Conservation (phyloP, 2,888 invertebrate species). For the Tricholauxania praeusta region DNA sequence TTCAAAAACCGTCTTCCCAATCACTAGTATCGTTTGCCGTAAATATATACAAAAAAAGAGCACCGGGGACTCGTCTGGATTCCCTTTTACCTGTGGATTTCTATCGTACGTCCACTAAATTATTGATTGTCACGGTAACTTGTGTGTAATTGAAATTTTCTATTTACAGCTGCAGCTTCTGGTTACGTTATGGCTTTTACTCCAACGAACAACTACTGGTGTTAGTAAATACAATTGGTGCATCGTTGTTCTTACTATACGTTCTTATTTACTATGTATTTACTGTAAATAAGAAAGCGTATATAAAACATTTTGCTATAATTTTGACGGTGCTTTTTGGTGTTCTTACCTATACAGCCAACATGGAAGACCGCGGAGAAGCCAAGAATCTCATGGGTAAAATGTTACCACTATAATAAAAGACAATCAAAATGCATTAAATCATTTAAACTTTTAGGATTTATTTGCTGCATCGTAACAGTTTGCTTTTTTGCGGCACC, state of each 20-base stretch:
- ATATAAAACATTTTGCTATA: constrained; percentile 74
- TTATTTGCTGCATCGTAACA: constrained; percentile 79
- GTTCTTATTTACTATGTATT: constrained; percentile 78
- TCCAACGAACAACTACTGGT: constrained; percentile 80
- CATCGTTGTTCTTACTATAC: constrained; percentile 78
- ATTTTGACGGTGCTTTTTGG: constrained; percentile 71
- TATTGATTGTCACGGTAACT: not conserved
- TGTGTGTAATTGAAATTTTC: constrained; percentile 18
- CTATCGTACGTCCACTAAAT: constrained; percentile 74
- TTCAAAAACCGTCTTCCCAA: not conserved
- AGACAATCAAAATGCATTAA: not conserved
- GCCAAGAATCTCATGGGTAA: constrained; percentile 76
- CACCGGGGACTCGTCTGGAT: constrained; percentile 80
- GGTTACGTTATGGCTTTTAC: constrained; percentile 84
- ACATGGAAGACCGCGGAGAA: constrained; percentile 70
- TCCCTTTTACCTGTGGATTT: constrained; percentile 83
- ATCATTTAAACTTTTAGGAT: constrained; percentile 63
- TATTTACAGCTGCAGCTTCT: constrained; percentile 76
- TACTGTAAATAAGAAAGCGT: constrained; percentile 77
- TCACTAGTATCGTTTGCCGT: constrained; percentile 77
- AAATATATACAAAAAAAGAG: constrained; percentile 80
- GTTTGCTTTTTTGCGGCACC: constrained; percentile 87
- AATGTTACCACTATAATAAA: not conserved
- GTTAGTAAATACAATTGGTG: constrained; percentile 81
- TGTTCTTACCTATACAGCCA: constrained; percentile 73